Base-by-base conservation (phyloP, 2,113 vertebrate genomes). In the Pica pica region DNA sequence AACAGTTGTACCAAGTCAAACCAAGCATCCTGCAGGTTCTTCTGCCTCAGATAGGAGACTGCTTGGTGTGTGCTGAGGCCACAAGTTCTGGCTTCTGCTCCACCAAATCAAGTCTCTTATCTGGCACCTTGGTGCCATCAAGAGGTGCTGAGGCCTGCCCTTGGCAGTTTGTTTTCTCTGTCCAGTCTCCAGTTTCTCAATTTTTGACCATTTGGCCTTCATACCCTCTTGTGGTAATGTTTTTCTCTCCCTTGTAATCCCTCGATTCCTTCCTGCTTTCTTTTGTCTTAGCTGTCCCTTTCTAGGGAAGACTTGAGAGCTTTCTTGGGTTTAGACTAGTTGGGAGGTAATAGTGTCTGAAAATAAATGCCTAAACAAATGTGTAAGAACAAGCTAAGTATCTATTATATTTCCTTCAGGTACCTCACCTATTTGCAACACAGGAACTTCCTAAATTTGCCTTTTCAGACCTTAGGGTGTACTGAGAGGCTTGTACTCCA, bases 171-270 rank as follows among this genome's bases (percentile, higher is more conserved):
- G 28, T 60, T 93, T 92, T 86, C n/a, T 35, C 41, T 69, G 31
- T 83, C 30, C 7, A 13, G 13, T 85, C 78, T 42, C 35, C 53
- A 31, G 24, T 75, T 71, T 82, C 30, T 77, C 68, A n/a, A 27
- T 46, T 90, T 94, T 75, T 87, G 31, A 83, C 71, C 42, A 20
- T 77, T 92, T 93, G 63, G n/a, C 42, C 24, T 90, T 95, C 5
- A 4, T 16, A 39, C 28, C 7, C 10, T 50, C 46, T 88, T 74
- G 31, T 2, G 4, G 78, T 69, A 76, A 68, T 79, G 19, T 50
- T 83, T 73, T 83, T 69, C 61, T 23, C n/a, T 92, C 26, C 9
- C 7, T 56, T 69, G 11, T 85, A 73, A 64, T 76, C 31, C 39
- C 21, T 87, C 14, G n/a, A 46, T 75, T 91, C 14, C 22, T 87